Evolutionary conservation across 2,113 vertebrate species (phyloP), one percentile per base, ranked within the genome.

Genomic region (Trichechus manatus): DNA sequence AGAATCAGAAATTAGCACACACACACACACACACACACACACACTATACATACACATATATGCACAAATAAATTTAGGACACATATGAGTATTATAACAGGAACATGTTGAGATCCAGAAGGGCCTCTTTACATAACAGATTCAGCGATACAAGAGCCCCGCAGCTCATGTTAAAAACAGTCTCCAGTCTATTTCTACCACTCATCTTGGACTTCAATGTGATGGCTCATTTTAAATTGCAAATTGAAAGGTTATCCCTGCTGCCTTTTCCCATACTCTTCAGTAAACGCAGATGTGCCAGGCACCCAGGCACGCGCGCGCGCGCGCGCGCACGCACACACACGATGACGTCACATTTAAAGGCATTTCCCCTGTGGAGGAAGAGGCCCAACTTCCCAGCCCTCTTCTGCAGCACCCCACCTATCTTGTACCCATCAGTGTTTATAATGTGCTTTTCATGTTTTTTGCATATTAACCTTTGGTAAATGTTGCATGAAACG

Each of bases 401-500:
- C 8, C 6, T 87, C 39, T 81, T 70, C 74, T 47, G 13, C 81
- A 80, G 29, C 39, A n/a, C 19, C 39, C 64, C 47, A 7, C 3
- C 36, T 61, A 61, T 13, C 11, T 44, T 70, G 83, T 17, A 36
- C 31, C 42, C 61, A 75, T 50, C 5, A 1, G 22, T 23, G 23
- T 39, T 31, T 6, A 1, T 22, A 74, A 15, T 0, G 14, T 23
- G 47, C 89, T 50, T 64, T 77, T 13, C 42, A 36, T 66, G 36
- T 84, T 47, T 77, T 77, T 42, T 61, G 79, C 9, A 4, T 68
- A 74, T 68, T 92, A 94, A 42, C 66, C 83, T 31, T 77, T 44
- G 33, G 61, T 92, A 94, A 95, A 89, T 53, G 87, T 78, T 95
- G 66, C 88, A 70, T 87, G 82, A 95, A 86, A 87, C 85, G 0